Base-by-base conservation (phyloP, 2,888 invertebrate species). In the Mesorhabditis spiculigera region DNA sequence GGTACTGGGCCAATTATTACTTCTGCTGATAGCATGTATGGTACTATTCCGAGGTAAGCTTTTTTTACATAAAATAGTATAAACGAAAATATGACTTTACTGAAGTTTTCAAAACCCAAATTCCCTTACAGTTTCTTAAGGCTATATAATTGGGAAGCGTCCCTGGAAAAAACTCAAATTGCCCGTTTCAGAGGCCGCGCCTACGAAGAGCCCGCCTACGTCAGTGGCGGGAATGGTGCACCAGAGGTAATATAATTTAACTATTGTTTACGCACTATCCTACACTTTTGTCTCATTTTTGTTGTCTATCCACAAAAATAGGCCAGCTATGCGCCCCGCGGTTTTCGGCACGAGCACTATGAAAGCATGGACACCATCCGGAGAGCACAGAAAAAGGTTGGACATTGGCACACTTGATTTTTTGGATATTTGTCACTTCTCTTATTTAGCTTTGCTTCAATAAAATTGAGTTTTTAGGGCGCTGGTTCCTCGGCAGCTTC, bases 121-220 rank as follows among this genome's bases (percentile, higher is more conserved):
- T 28, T 28, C 28, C 28, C 3, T 28, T 28, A 28, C 28, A 28
- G 28, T 28, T 28, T 28, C 28, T 28, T 28, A 28, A 28, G 28
- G 28, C 28, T 28, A 28, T 28, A 28, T 28, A 28, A 28, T 28
- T 28, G 28, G 28, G 28, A 28, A 28, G 28, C 28, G 28, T 28
- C 28, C 28, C 28, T 28, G 28, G 28, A 28, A 28, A 28, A 28
- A 28, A 28, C 28, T 28, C 28, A 28, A 28, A 28, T 28, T 28
- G 1, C 28, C 28, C 28, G 28, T 50, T 66, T 10, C n/a, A 63
- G 71, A 50, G 71, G 13, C 58, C 68, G 68, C 41, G 79, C 81
- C 5, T 83, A 81, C 76, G 88, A 88, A 77, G 88, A 88, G 73
- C 88, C 88, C 4, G 86, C 88, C 65, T 90, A 90, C 84, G 89